Conservation (phyloP, 2,797 vertebrate genomes). For the Muscicapa comitata region DNA sequence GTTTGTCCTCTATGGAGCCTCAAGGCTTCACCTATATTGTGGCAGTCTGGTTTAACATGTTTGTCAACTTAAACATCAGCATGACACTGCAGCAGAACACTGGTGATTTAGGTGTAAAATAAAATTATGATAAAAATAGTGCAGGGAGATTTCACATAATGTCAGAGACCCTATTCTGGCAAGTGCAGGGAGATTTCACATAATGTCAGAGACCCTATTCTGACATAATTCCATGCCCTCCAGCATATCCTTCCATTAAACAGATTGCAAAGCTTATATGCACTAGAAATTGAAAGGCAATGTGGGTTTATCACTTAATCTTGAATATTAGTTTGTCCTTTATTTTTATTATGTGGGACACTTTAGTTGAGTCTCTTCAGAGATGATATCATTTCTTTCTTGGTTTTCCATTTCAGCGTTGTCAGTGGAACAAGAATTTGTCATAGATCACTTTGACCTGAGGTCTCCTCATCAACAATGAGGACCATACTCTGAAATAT, state of each 20-base stretch:
- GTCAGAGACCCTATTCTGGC: neutral
- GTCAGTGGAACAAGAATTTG: neutral
- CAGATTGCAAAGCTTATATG: slow-evolving; percentile 23
- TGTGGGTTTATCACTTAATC: slow-evolving; percentile 48
- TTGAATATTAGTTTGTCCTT: neutral
- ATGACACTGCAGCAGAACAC: neutral
- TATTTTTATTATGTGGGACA: neutral
- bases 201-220: neutral
- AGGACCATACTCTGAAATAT: neutral
- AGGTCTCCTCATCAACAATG: neutral
- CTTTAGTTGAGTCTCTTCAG: slow-evolving; percentile 23
- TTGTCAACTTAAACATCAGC: neutral
- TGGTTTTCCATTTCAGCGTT: slow-evolving; percentile 20
- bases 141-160: neutral
- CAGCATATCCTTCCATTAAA: slow-evolving; percentile 56
- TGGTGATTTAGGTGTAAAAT: neutral
- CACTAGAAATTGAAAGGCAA: slow-evolving; percentile 24
- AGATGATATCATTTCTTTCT: slow-evolving; percentile 17
- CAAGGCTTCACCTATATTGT: neutral
- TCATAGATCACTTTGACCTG: neutral
- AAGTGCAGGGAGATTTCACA: neutral
- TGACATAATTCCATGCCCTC: slow-evolving; percentile 11
- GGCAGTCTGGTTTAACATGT: neutral
- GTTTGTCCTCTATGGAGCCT: neutral
- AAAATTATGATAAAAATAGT: neutral